Conservation (phyloP, 2,888 invertebrate species). For the Selenia dentaria region DNA sequence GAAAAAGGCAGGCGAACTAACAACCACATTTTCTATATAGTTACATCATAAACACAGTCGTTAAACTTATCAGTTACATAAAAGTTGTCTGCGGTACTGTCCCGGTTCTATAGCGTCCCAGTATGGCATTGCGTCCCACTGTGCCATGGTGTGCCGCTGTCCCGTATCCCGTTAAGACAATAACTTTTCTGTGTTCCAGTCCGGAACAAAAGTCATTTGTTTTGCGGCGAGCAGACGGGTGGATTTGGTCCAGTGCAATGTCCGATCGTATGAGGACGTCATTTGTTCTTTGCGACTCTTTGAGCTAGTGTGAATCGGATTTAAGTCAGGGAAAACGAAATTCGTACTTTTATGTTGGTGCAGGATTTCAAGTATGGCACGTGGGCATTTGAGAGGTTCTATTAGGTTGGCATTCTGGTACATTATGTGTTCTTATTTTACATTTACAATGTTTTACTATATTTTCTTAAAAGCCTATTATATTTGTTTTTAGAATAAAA, state of each 20-base stretch:
- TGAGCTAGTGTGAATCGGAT: slow-evolving; percentile 8
- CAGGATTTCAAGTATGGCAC: no score
- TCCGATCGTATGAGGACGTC: slow-evolving; percentile 11
- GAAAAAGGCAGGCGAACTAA: slow-evolving; percentile 17
- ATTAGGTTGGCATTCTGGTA: no score
- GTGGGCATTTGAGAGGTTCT: no score
- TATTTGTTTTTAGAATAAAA: no score
- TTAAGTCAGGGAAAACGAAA: slow-evolving; percentile 1
- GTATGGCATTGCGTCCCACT: slow-evolving; percentile 16
- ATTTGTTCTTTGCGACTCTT: slow-evolving; percentile 11
- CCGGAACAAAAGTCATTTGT: slow-evolving; percentile 48
- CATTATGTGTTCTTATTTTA: no score
- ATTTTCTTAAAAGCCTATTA: no score
- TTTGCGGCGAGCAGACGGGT: slow-evolving; percentile 6
- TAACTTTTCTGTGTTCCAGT: slow-evolving; percentile 40
- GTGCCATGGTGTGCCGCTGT: slow-evolving; percentile 18
- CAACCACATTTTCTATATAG: slow-evolving; percentile 19
- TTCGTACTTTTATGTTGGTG: no score
- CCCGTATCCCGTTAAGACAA: slow-evolving; percentile 38
- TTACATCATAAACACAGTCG: slow-evolving; percentile 30
- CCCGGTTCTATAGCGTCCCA: slow-evolving; percentile 9
- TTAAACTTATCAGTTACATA: slow-evolving; percentile 24
- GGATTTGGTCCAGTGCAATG: slow-evolving; percentile 12
- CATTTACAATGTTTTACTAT: no score
- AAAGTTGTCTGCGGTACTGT: slow-evolving; percentile 26